Conservation (phyloP, 2,113 vertebrate genomes). For the Tringa solitaria region DNA sequence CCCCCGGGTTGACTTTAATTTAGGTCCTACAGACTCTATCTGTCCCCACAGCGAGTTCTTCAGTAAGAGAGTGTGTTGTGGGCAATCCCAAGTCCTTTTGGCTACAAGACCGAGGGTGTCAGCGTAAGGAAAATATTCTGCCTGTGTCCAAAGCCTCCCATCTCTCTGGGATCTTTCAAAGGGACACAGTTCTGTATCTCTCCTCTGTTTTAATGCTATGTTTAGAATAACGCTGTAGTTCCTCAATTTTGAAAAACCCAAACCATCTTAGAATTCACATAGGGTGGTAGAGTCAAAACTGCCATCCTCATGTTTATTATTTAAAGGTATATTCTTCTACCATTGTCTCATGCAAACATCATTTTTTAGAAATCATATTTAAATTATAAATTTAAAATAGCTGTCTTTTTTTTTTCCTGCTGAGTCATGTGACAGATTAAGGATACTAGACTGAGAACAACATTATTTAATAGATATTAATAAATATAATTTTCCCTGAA, state of each 20-base stretch:
- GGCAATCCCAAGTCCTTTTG: not conserved
- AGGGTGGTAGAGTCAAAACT: not conserved
- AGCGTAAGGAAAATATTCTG: not conserved
- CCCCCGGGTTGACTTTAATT: not conserved
- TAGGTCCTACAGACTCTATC: not conserved
- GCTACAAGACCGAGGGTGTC: not conserved
- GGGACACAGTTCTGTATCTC: accelerated
- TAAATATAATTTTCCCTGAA: slow-evolving; percentile 41
- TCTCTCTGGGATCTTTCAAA: not conserved
- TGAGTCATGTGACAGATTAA: accelerated
- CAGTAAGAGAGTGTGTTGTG: not conserved
- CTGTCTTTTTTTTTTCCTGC: not conserved
- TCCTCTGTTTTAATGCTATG: accelerated
- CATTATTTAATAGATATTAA: not conserved
- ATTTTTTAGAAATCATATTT: not conserved
- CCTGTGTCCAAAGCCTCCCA: not conserved
- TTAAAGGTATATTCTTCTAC: not conserved
- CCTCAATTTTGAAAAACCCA: not conserved
- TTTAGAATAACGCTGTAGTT: not conserved
- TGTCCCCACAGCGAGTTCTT: not conserved
- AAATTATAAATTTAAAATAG: not conserved
- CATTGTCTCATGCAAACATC: accelerated
- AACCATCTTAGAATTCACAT: accelerated
- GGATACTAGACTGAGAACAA: not conserved
- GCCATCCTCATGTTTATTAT: not conserved